phyloP scores from a whole-genome alignment of 2,888 invertebrate species.

The Prosopocoilus inquinatus region DNA sequence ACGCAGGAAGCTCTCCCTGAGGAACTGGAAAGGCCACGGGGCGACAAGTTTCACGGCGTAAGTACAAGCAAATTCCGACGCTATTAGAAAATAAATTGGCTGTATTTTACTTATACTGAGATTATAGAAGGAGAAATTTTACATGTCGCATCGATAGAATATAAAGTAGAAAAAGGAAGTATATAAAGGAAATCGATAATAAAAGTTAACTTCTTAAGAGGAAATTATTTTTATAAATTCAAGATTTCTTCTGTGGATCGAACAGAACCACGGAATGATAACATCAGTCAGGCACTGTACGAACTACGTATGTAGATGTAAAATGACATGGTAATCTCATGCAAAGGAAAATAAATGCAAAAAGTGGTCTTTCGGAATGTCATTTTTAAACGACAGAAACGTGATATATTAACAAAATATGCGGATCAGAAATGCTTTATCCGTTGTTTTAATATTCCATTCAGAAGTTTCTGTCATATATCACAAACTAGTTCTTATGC shows the following conservation, averaged over 20 bases:
- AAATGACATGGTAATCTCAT: conserved; percentile 22
- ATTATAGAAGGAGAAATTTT: no score
- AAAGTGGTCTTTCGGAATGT: conserved; percentile 29
- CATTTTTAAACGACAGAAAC: conserved; percentile 36
- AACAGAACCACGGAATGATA: conserved; percentile 9
- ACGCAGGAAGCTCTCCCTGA: conserved; percentile 37
- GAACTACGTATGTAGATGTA: conserved; percentile 1
- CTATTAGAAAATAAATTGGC: no score
- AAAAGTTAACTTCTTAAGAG: no score
- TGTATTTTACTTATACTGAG: no score
- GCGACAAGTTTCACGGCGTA: conserved; percentile 14
- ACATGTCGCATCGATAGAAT: no score
- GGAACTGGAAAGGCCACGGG: conserved; percentile 34
- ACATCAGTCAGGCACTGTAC: conserved; percentile 34
- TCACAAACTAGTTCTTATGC: conserved; percentile 30
- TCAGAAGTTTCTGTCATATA: conserved; percentile 24
- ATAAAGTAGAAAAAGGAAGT: no score
- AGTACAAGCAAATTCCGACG: conserved; percentile 9
- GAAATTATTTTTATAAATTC: no score
- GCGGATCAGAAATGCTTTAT: conserved; percentile 31
- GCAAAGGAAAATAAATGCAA: conserved; percentile 23
- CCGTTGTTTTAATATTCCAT: conserved; percentile 32
- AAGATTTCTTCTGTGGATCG: no score
- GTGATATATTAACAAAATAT: conserved; percentile 34
- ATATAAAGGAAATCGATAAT: no score